These are phyloP conservation scores for Tor tambroides DNA, from an alignment of 2,113 vertebrate genomes.

Conservation along the genomic window DNA sequence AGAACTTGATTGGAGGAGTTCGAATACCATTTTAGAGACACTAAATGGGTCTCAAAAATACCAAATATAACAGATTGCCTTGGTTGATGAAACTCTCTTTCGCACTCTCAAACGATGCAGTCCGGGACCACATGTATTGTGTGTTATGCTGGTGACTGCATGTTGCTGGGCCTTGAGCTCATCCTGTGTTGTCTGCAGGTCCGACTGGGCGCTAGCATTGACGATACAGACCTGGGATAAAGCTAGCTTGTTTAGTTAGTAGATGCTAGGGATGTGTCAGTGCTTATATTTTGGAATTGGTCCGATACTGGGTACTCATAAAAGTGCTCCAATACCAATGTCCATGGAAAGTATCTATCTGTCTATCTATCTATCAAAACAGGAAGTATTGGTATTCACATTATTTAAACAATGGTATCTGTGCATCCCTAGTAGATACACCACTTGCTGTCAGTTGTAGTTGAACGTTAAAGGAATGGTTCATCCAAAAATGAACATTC, in stretches of 20 bases:
- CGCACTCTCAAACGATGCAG: neutral
- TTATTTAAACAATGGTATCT: neutral
- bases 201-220: constrained; percentile 23
- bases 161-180: neutral
- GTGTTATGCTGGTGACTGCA: neutral
- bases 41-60: neutral
- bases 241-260: neutral
- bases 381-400: neutral
- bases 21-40: neutral
- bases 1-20: constrained; percentile 40
- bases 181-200: constrained; percentile 12
- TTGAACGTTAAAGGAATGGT: neutral
- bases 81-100: constrained; percentile 21
- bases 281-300: neutral
- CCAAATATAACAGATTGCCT: constrained; percentile 31
- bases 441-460: too few relatives aligned
- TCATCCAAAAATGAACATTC: too few relatives aligned
- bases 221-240: constrained; percentile 50
- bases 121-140: neutral
- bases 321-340: too few relatives aligned
- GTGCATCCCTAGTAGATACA: neutral
- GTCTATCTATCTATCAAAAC: neutral
- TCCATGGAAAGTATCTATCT: neutral
- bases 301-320: neutral
- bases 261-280: neutral